Base-by-base conservation (phyloP, 2,113 vertebrate species). In the Barbus barbus region DNA sequence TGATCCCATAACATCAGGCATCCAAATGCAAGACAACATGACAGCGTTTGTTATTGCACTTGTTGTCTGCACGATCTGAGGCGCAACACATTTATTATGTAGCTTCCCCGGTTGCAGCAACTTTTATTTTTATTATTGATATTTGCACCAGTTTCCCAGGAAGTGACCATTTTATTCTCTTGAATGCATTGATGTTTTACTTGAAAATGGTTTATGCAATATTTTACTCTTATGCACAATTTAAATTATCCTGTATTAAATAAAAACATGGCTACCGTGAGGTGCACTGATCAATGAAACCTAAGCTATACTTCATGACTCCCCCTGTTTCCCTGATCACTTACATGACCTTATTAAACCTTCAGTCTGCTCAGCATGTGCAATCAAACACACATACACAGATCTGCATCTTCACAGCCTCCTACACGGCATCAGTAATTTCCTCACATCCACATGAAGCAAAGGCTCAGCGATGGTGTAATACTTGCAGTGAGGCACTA, bases 271-370 rank as follows among this genome's bases (percentile, higher is more conserved):
- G 13, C 28, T 22, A 28, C 58, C 26, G 4, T 48, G n/a, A 77
- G 31, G 36, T 71, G n/a, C 44, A 18, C 0, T 63, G 61, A 67
- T 80, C 60, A 63, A 80, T 48, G 38, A 65, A 80, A 28, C 38
- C 58, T 14, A n/a, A n/a, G 33, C n/a, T 41, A n/a, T n/a, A 65
- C 33, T 67, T 65, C 60, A 80, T 11, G 26, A 31, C 24, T 28
- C 3, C 36, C 46, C 78, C n/a, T 31, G 41, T 65, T 22, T 41
- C 22, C 60, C 60, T 67, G 60, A 48, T 22, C 78, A 65, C 60
- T 80, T 80, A 31, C 60, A 67, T 63, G 41, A 65, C 58, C 24
- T 67, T 67, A 78, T 78, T 78, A 78, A 78, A 20, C 26, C 24
- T 67, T 20, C 26, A 48, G 41, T 67, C n/a, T 41, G 36, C n/a